Conservation (phyloP, 2,113 vertebrate genomes). For the Lasiurus cinereus region DNA sequence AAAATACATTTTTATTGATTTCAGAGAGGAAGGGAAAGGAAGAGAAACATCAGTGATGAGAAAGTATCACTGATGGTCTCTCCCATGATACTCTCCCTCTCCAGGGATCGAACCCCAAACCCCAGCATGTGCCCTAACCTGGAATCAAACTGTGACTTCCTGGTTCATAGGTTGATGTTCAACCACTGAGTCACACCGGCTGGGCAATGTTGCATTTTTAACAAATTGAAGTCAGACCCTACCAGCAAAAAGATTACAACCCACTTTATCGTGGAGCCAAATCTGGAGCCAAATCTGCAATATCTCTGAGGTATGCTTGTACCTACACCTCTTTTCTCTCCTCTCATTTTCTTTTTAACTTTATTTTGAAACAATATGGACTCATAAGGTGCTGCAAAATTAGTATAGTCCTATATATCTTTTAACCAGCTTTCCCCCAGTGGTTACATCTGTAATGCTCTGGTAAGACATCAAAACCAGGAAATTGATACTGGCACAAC, state of each 20-base stretch:
- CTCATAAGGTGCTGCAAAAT: not conserved
- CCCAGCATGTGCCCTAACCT: not conserved
- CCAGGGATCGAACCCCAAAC: not conserved
- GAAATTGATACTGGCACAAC: not conserved
- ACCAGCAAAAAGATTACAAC: not conserved
- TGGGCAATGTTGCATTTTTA: not conserved
- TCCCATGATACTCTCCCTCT: no score
- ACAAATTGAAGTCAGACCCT: not conserved
- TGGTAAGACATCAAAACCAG: not conserved
- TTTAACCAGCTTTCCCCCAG: not conserved
- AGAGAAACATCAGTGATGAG: not conserved
- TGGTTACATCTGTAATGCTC: not conserved
- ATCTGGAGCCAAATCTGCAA: not conserved
- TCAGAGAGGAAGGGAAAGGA: not conserved
- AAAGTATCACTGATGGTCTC: no score
- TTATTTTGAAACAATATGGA: conserved; percentile 47
- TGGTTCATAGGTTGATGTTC: not conserved
- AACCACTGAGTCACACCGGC: not conserved
- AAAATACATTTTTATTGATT: not conserved
- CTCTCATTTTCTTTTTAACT: not conserved
- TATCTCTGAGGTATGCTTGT: not conserved
- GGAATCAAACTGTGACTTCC: not conserved
- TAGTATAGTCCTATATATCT: not conserved
- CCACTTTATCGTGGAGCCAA: not conserved
- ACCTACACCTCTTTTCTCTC: not conserved